These are phyloP conservation scores for Coenobita brevimanus DNA, from an alignment of 1,140 invertebrate species.

Conservation along the genomic window DNA sequence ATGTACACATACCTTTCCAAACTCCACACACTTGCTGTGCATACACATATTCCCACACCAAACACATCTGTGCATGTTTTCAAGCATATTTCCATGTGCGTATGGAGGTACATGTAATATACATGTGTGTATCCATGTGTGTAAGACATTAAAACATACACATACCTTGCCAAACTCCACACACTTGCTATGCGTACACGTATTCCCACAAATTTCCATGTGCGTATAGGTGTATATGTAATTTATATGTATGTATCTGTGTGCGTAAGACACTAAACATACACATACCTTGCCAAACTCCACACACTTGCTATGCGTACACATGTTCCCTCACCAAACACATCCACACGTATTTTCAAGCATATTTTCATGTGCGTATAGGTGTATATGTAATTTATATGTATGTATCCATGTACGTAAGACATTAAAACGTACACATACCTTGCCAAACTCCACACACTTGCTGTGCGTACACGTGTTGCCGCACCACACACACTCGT, in stretches of 20 bases:
- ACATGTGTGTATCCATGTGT: not conserved
- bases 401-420: not conserved
- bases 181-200: slow-evolving; percentile 77
- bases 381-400: not conserved
- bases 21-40: slow-evolving; percentile 76
- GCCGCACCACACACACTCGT: slow-evolving; percentile 86
- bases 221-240: not conserved
- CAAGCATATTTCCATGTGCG: not conserved
- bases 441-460: slow-evolving; percentile 73
- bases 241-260: not conserved
- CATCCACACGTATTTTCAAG: slow-evolving; percentile 84
- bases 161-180: slow-evolving; percentile 70
- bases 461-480: slow-evolving; percentile 76
- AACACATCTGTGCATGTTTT: slow-evolving; percentile 84
- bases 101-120: not conserved
- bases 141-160: not conserved
- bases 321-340: slow-evolving; percentile 82
- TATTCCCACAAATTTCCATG: not conserved
- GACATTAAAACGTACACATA: slow-evolving; percentile 10
- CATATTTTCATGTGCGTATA: not conserved
- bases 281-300: slow-evolving; percentile 67
- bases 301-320: slow-evolving; percentile 77
- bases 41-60: slow-evolving; percentile 81
- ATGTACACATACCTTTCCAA: slow-evolving; percentile 41
- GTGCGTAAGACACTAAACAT: not conserved